phyloP scores from a whole-genome alignment of 1,140 invertebrate species.

The Drosophila mojavensis region DNA sequence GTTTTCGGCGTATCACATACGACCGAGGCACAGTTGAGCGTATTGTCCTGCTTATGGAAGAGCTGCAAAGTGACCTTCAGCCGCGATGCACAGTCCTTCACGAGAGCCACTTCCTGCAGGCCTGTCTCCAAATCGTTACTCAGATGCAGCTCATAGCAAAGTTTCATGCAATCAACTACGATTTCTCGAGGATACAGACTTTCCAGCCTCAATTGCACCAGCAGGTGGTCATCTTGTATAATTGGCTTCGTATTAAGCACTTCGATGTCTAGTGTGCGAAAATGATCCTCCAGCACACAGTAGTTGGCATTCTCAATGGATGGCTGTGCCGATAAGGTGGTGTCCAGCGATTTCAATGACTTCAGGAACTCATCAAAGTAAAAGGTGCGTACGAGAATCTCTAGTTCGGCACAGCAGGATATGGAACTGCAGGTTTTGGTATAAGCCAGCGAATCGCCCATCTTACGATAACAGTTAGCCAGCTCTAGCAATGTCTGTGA shows the following conservation, averaged over 20 bases:
- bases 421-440: constrained; percentile 91
- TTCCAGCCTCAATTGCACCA: constrained; percentile 86
- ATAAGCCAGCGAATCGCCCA: constrained; percentile 89
- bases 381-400: constrained; percentile 89
- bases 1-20: constrained; percentile 86
- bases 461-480: constrained; percentile 92
- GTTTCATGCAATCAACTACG: constrained; percentile 85
- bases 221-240: constrained; percentile 86
- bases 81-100: constrained; percentile 36
- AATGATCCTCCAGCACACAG: constrained; percentile 81
- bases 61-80: constrained; percentile 86
- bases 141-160: constrained; percentile 85
- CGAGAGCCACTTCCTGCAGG: constrained; percentile 46
- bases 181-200: constrained; percentile 87
- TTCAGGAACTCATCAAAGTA: constrained; percentile 91
- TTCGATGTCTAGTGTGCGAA: constrained; percentile 68
- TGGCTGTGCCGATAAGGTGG: constrained; percentile 84
- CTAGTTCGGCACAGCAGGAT: constrained; percentile 89
- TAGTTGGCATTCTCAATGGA: constrained; percentile 76
- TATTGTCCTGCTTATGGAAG: constrained; percentile 92
- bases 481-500: constrained; percentile 93
- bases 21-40: constrained; percentile 88
- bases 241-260: constrained; percentile 70
- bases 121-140: constrained; percentile 39
- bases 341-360: constrained; percentile 86